Evolutionary conservation across 2,797 vertebrate genomes (phyloP).

Genomic region (Lepus oiostolus): DNA sequence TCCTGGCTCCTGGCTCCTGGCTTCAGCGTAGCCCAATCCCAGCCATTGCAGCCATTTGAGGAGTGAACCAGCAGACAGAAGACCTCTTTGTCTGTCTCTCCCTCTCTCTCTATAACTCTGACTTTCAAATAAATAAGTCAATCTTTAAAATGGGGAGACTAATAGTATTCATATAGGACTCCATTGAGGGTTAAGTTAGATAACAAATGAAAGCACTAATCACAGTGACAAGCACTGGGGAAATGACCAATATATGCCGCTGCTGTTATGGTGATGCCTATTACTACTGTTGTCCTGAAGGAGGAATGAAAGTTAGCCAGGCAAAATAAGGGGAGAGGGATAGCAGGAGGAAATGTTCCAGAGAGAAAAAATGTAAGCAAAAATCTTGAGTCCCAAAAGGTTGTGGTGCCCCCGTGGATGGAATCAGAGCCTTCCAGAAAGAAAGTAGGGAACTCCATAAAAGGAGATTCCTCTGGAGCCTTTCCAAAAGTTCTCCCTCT

Average conservation of each 20-base stretch:
- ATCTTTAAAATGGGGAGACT: too few species aligned
- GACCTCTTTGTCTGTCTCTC: too few species aligned
- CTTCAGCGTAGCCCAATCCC: too few species aligned
- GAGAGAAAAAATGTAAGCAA: neutral
- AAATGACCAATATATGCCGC: neutral
- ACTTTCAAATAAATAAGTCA: too few species aligned
- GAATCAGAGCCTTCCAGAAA: neutral
- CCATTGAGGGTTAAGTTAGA: neutral
- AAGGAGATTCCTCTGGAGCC: neutral
- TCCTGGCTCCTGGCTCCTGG: too few species aligned
- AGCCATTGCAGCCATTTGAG: too few species aligned
- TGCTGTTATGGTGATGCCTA: neutral
- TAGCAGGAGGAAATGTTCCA: neutral
- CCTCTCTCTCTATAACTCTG: too few species aligned
- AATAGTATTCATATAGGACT: neutral
- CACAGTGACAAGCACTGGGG: neutral
- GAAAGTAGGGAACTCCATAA: neutral
- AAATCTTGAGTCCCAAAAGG: neutral
- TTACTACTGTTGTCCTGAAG: neutral
- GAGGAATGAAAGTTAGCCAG: neutral
- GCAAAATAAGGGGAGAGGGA: neutral
- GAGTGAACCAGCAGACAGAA: too few species aligned
- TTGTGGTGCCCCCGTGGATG: neutral
- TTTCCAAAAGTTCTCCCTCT: neutral
- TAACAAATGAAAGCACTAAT: conserved; percentile 22